phyloP scores from a whole-genome alignment of 2,888 invertebrate genomes.

The Cheilosia vulpina region DNA sequence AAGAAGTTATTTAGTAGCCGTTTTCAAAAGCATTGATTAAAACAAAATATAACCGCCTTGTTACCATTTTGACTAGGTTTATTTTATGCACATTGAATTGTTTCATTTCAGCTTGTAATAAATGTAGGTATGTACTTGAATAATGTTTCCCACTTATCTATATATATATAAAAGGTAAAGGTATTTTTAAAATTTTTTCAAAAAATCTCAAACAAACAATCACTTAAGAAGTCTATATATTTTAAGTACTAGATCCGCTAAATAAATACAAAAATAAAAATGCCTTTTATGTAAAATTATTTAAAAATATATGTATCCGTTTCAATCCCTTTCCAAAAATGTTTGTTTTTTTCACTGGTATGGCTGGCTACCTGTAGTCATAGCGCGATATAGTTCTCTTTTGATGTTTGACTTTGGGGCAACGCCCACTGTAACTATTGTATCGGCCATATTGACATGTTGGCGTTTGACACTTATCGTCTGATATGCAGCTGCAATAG shows the following conservation, averaged over 20 bases:
- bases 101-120: slow-evolving; percentile 16
- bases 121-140: slow-evolving; percentile 2
- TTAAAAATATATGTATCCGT: slow-evolving; percentile 19
- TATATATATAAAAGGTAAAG: neutral
- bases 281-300: slow-evolving; percentile 2
- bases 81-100: slow-evolving; percentile 65
- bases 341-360: slow-evolving; percentile 44
- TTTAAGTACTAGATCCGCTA: slow-evolving; percentile 49
- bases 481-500: slow-evolving; percentile 80
- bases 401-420: slow-evolving; percentile 78
- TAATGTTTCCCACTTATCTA: neutral
- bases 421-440: slow-evolving; percentile 80
- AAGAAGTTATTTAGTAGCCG: neutral
- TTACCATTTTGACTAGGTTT: slow-evolving; percentile 78
- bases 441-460: slow-evolving; percentile 81
- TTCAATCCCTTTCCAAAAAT: neutral
- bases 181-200: slow-evolving; percentile 2
- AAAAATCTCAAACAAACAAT: slow-evolving; percentile 29
- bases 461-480: slow-evolving; percentile 79
- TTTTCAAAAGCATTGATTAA: neutral
- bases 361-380: slow-evolving; percentile 75
- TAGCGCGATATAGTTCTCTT: slow-evolving; percentile 63
- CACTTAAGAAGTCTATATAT: slow-evolving; percentile 24
- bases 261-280: slow-evolving; percentile 64
- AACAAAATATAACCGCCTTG: slow-evolving; percentile 30